phyloP scores from a whole-genome alignment of 2,888 invertebrate genomes.

The Torymus texanus region DNA sequence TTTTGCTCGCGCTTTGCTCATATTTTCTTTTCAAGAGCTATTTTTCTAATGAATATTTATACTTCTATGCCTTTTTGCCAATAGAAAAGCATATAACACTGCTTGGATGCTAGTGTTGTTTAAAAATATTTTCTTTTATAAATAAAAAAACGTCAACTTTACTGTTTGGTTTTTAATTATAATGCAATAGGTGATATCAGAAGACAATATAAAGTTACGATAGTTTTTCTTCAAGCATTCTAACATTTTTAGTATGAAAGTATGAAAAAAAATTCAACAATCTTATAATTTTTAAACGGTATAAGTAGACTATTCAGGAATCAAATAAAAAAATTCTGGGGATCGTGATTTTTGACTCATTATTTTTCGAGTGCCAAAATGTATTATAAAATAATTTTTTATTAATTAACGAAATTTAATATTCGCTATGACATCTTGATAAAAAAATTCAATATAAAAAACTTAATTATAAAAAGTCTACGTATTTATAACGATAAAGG shows the following conservation, averaged over 20 bases:
- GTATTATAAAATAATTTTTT: no score
- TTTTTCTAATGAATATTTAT: background rate
- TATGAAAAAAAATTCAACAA: no score
- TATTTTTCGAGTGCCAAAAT: no score
- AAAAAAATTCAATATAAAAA: background rate
- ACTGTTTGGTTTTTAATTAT: background rate
- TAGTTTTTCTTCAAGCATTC: no score
- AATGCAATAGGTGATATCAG: background rate
- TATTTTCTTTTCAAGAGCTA: background rate
- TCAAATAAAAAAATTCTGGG: no score
- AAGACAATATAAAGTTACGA: background rate
- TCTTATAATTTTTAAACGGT: no score
- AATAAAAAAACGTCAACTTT: background rate
- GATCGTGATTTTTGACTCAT: no score
- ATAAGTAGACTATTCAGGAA: no score
- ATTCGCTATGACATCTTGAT: no score
- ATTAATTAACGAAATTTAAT: no score
- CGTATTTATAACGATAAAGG: background rate
- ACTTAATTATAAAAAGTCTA: background rate
- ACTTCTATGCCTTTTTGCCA: background rate
- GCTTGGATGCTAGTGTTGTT: constrained; percentile 65
- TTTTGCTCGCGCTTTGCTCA: constrained; percentile 15
- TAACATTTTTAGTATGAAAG: no score
- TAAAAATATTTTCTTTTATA: constrained; percentile 21
- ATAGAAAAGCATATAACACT: constrained; percentile 70